Evolutionary conservation across 2,888 invertebrate genomes (phyloP).

Genomic region (Cheilosia urbana): DNA sequence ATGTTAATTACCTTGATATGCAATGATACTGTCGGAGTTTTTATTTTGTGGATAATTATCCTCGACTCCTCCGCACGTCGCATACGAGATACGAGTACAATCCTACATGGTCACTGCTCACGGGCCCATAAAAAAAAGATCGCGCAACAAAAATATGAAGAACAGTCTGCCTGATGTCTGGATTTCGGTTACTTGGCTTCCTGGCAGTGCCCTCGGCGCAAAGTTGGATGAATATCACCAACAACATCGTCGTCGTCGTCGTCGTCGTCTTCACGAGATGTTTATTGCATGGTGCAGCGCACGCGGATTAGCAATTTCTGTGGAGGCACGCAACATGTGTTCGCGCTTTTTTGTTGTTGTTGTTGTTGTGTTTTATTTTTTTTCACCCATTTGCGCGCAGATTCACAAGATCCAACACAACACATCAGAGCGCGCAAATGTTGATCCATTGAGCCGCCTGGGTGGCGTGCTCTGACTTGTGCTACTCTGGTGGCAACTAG

Average conservation of each 20-base stretch:
- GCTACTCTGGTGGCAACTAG: conserved; percentile 72
- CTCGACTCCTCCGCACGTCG: conserved; percentile 62
- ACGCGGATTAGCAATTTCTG: conserved; percentile 73
- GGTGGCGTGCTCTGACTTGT: conserved; percentile 71
- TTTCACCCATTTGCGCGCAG: conserved; percentile 27
- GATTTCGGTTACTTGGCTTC: conserved; percentile 64
- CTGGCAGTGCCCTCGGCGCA: conserved; percentile 51
- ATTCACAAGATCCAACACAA: conserved; percentile 1
- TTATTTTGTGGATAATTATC: conserved; percentile 67
- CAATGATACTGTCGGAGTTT: conserved; percentile 49
- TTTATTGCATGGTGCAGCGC: conserved; percentile 72
- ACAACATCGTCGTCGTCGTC: conserved; percentile 67
- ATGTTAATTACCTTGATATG: conserved; percentile 73
- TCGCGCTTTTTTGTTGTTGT: conserved; percentile 49
- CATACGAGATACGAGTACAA: no score
- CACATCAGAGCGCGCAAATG: conserved; percentile 9
- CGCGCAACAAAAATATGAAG: conserved; percentile 53
- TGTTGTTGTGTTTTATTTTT: not conserved
- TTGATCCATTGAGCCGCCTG: conserved; percentile 61
- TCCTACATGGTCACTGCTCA: conserved; percentile 70
- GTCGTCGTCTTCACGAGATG: conserved; percentile 71
- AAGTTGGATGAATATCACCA: conserved; percentile 68
- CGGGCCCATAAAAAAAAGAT: conserved; percentile 57
- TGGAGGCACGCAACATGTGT: conserved; percentile 73
- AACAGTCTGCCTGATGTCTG: conserved; percentile 72